phyloP scores from a whole-genome alignment of 2,797 vertebrate genomes.

The Rhynchotus rufescens region DNA sequence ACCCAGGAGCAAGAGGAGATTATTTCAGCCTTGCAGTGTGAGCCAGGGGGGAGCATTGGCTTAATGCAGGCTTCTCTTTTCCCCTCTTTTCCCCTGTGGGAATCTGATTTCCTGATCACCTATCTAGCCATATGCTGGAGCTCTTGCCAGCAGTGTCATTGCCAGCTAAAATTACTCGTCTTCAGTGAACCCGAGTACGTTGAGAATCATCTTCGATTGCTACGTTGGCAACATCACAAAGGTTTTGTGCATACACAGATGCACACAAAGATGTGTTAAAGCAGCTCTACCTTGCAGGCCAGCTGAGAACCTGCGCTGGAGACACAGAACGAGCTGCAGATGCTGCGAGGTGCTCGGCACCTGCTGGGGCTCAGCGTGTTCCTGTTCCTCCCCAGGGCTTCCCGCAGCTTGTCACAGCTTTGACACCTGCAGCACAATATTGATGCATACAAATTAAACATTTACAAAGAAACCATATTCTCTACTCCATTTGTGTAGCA shows the following conservation, averaged over 20 bases:
- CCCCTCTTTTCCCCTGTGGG: slow-evolving; percentile 26
- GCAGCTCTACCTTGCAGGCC: slow-evolving; percentile 8
- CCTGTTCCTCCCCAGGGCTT: slow-evolving; percentile 51
- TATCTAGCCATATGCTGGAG: slow-evolving; percentile 36
- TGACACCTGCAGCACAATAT: not conserved
- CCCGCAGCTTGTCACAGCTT: slow-evolving; percentile 27
- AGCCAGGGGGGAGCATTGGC: slow-evolving; percentile 28
- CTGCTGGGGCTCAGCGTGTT: slow-evolving; percentile 19
- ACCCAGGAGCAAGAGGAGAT: not conserved
- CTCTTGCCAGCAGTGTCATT: slow-evolving; percentile 52
- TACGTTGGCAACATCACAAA: not conserved
- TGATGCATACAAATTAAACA: slow-evolving; percentile 13
- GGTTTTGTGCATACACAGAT: not conserved
- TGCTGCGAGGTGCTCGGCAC: slow-evolving; percentile 24
- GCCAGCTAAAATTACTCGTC: slow-evolving; percentile 67
- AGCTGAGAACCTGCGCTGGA: slow-evolving; percentile 49
- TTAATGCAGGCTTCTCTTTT: slow-evolving; percentile 50
- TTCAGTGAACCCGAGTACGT: slow-evolving; percentile 16
- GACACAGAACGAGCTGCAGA: slow-evolving; percentile 60
- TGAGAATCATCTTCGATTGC: slow-evolving; percentile 36
- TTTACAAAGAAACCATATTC: slow-evolving; percentile 1
- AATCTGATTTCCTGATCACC: slow-evolving; percentile 64
- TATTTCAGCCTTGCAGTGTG: not conserved
- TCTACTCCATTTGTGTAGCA: not conserved
- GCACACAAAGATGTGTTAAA: not conserved